Percentiles rank a stretch among this genome's conserved stretches.
These are phyloP conservation scores for Plebejus melissa DNA, from an alignment of 2,888 invertebrate genomes.

Conservation along the genomic window DNA sequence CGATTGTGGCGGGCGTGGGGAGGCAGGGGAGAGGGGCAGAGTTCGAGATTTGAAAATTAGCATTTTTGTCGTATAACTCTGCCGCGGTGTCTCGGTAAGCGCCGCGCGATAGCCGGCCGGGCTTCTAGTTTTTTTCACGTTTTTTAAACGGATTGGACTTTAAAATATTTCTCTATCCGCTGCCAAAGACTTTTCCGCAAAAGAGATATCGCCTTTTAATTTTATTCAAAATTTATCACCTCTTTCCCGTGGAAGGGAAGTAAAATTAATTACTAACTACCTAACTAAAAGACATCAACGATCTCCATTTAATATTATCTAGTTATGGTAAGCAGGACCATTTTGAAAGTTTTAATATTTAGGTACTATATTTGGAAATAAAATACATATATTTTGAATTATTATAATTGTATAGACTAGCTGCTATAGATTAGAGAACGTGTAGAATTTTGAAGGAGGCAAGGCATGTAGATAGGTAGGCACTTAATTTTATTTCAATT, in stretches of 20 bases:
- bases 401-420: too few relatives aligned
- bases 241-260: background rate
- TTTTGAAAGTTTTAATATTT: too few relatives aligned
- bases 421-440: too few relatives aligned
- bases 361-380: too few relatives aligned
- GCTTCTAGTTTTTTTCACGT: conserved; percentile 59
- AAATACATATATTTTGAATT: too few relatives aligned
- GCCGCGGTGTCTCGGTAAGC: conserved; percentile 69
- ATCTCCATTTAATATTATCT: background rate
- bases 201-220: conserved; percentile 39
- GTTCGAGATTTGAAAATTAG: conserved; percentile 77
- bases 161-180: conserved; percentile 63
- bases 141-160: conserved; percentile 64
- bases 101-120: conserved; percentile 64
- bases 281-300: background rate
- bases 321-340: too few relatives aligned
- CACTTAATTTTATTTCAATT: too few relatives aligned
- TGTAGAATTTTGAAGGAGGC: too few relatives aligned
- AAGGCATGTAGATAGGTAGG: too few relatives aligned
- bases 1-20: conserved; percentile 58
- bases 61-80: conserved; percentile 79
- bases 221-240: conserved; percentile 31
- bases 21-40: conserved; percentile 30
- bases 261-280: background rate
- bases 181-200: conserved; percentile 44